Evolutionary conservation across 2,797 vertebrate genomes (phyloP).

Genomic region (Intellagama lesueurii): DNA sequence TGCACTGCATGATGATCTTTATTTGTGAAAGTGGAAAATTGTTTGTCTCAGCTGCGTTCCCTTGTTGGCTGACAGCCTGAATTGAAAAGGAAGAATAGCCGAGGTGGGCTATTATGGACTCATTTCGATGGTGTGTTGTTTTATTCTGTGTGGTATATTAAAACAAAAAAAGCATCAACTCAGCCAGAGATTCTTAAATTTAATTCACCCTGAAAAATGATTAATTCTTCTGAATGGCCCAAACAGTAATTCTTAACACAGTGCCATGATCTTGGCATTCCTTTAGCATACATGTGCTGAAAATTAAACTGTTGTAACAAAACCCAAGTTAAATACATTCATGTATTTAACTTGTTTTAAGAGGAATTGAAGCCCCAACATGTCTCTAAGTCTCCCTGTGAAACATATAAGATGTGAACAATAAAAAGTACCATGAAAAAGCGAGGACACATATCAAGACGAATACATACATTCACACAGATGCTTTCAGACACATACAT

Average conservation of each 20-base stretch:
- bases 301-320: slow-evolving; percentile 62
- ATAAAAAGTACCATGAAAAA: slow-evolving; percentile 62
- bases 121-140: background rate
- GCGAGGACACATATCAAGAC: slow-evolving; percentile 60
- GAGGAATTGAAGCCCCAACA: slow-evolving; percentile 19
- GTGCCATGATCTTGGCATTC: slow-evolving; percentile 57
- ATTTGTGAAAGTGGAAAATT: slow-evolving; percentile 42
- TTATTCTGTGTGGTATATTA: background rate
- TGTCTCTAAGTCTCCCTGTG: background rate
- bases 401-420: slow-evolving; percentile 43
- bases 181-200: slow-evolving; percentile 61
- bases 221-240: slow-evolving; percentile 71
- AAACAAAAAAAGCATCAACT: slow-evolving; percentile 22
- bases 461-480: slow-evolving; percentile 67
- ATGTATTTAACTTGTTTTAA: slow-evolving; percentile 29
- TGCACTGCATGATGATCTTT: background rate
- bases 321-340: slow-evolving; percentile 12
- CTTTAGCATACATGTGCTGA: slow-evolving; percentile 60
- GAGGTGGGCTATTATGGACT: slow-evolving; percentile 4
- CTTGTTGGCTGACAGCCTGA: slow-evolving; percentile 9
- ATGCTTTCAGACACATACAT: slow-evolving; percentile 58
- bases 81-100: slow-evolving; percentile 8
- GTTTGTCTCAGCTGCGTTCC: background rate
- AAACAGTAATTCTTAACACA: slow-evolving; percentile 68
- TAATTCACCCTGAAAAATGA: slow-evolving; percentile 66